Percentiles rank a stretch among this genome's conserved stretches.
phyloP scores from a whole-genome alignment of 2,797 vertebrate genomes.

The Sebastes hopkinsi region DNA sequence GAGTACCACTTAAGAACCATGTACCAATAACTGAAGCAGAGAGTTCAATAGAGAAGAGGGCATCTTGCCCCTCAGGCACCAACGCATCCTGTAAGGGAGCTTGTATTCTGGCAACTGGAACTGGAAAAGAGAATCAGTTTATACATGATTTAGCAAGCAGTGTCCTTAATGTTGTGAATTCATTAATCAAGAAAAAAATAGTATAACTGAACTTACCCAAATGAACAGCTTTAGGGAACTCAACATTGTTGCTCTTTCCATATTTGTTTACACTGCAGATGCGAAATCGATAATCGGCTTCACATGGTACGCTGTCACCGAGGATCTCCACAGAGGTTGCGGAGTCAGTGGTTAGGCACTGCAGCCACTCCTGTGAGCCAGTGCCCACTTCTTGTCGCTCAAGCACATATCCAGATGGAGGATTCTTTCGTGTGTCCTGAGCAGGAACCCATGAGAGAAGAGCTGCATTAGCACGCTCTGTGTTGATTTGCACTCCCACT shows the following conservation, averaged over 20 bases:
- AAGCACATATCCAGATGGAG: conserved; percentile 89
- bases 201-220: conserved; percentile 82
- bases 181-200: not conserved
- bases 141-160: not conserved
- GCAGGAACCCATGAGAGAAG: conserved; percentile 92
- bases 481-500: conserved; percentile 88
- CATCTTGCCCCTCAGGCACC: conserved; percentile 89
- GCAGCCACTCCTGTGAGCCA: conserved; percentile 90
- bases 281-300: conserved; percentile 93
- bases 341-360: conserved; percentile 92
- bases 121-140: conserved; percentile 71
- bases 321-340: conserved; percentile 91
- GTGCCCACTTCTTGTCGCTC: conserved; percentile 90
- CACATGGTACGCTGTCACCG: conserved; percentile 90
- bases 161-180: not conserved
- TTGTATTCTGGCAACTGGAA: conserved; percentile 90
- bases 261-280: conserved; percentile 92
- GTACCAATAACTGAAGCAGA: conserved; percentile 88
- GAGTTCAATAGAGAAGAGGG: conserved; percentile 88
- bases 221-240: conserved; percentile 91
- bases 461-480: conserved; percentile 88
- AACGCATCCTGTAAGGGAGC: conserved; percentile 86
- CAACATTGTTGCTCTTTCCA: conserved; percentile 90
- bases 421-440: conserved; percentile 83
- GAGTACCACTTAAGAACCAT: conserved; percentile 89